A percentile compares a stretch with the other conserved stretches of the same genome.
Conservation (phyloP, 2,113 vertebrate genomes). For the Hippocampus comes region DNA sequence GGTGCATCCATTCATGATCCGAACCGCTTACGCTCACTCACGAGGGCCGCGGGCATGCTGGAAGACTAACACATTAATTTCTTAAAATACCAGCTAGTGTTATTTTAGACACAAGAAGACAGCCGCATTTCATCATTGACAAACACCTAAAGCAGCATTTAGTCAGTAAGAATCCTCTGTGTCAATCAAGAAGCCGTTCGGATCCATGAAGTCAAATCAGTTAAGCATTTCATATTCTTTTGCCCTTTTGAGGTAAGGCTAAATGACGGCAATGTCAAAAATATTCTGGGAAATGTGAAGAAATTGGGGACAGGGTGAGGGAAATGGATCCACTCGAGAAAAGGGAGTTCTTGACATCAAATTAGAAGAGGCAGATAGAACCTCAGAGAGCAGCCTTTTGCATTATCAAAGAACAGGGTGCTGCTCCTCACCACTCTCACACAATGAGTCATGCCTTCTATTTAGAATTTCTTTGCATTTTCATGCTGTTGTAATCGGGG, state of each 20-base stretch:
- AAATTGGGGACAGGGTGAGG: not conserved
- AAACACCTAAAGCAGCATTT: not conserved
- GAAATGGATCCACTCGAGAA: conserved; percentile 2
- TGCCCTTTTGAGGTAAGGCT: not conserved
- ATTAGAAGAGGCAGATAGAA: conserved; percentile 23
- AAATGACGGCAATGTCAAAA: conserved; percentile 1
- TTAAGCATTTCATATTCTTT: not conserved
- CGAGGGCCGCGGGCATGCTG: too few species aligned
- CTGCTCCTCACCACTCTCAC: conserved; percentile 2
- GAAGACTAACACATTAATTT: not conserved
- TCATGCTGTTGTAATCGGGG: not conserved
- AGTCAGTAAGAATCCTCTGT: too few species aligned
- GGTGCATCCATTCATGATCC: too few species aligned
- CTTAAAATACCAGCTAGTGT: not conserved
- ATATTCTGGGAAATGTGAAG: not conserved
- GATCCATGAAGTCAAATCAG: not conserved
- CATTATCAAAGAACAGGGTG: not conserved
- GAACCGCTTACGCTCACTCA: too few species aligned
- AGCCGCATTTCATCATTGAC: not conserved
- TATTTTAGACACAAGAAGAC: not conserved
- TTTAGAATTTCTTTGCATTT: conserved; percentile 15
- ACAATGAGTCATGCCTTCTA: conserved; percentile 38
- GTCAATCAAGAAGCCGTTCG: not conserved
- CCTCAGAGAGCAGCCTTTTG: not conserved
- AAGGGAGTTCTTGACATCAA: conserved; percentile 5